Evolutionary conservation across 2,888 invertebrate genomes (phyloP), one percentile per base, ranked within the genome.

Genomic region (Eulithis testata): DNA sequence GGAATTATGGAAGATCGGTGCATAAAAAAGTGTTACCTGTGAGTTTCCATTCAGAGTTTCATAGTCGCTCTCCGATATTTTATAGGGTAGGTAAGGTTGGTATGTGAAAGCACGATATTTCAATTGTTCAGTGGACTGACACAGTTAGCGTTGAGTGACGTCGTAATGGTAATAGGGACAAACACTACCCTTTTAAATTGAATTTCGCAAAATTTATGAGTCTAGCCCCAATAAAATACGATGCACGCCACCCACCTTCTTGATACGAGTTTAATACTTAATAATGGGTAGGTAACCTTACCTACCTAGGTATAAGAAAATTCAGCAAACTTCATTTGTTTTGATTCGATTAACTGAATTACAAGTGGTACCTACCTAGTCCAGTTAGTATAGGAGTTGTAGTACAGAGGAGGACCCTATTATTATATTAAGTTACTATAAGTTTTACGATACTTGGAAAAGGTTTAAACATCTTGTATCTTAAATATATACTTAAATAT

Each of bases 161-260:
- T 82, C 81, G 88, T 89, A 89, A 90, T 82, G 81, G 88, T 89
- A 89, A 89, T 90, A 89, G 88, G 89, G 87, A 84, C 89, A 90
- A 90, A 89, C 88, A 90, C 89, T 90, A 87, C 88, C 90, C 89
- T 89, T 91, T 90, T 90, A 90, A 90, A 91, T 91, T 90, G 90
- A 90, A 91, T 90, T 88, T 90, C 80, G 79, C 72, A 83, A 89
- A 88, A 91, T 91, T 90, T 89, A 91, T 90, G 88, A 89, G 83
- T 64, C 77, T 77, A 70, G 75, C 76, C 78, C 82, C 82, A 86
- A 86, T 89, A 89, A 90, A 89, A 89, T 87, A 87, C 81, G 75
- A 74, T 69, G 71, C 76, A 70, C 74, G 78, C 79, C 76, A 70
- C 74, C 78, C 79, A 73, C 76, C 75, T 31, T 31, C 31, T 5